Evolutionary conservation across 2,888 invertebrate genomes (phyloP).

Genomic region (Microctonus brassicae): DNA sequence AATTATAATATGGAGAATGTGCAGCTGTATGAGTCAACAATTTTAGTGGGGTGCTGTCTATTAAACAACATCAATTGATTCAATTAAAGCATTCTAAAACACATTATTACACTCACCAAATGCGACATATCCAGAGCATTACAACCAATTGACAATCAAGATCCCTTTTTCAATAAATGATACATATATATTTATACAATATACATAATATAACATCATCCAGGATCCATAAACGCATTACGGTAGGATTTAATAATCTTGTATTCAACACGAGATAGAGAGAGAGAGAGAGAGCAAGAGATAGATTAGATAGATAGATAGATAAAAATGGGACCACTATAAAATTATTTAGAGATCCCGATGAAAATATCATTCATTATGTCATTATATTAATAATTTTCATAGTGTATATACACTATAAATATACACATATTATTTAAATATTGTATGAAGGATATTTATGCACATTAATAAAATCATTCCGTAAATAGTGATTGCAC

Average conservation of each 20-base stretch:
- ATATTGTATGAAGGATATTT: neutral
- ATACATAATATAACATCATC: neutral
- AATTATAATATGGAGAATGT: neutral
- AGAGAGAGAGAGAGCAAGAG: too few species aligned
- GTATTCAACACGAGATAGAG: too few species aligned
- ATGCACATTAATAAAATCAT: neutral
- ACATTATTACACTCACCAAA: conserved; percentile 51
- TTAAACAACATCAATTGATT: neutral
- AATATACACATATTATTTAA: too few species aligned
- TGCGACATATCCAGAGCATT: conserved; percentile 59
- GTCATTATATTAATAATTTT: neutral
- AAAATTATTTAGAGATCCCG: conserved; percentile 1
- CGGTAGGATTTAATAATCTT: neutral
- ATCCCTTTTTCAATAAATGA: neutral
- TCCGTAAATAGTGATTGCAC: too few species aligned
- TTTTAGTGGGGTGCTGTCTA: neutral
- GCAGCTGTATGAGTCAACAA: neutral
- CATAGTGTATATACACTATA: neutral
- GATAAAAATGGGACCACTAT: neutral
- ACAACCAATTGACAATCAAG: conserved; percentile 43
- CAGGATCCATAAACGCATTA: neutral
- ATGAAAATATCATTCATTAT: neutral
- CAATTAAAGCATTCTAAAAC: conserved; percentile 24
- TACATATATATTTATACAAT: neutral
- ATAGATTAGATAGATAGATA: neutral